Evolutionary conservation across 2,888 invertebrate species (phyloP).

Genomic region (Nephrotoma appendiculata): DNA sequence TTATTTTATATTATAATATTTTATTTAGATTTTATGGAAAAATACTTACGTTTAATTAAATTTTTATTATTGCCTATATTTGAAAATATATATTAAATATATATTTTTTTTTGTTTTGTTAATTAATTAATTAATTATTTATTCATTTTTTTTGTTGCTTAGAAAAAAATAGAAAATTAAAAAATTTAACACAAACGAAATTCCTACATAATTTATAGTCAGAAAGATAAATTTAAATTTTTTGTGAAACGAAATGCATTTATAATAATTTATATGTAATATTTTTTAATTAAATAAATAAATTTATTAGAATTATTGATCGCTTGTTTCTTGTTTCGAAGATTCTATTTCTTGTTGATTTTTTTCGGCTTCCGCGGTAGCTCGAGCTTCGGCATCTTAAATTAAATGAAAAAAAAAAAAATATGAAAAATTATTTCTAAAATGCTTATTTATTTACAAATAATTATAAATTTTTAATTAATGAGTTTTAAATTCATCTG

Average conservation of each 20-base stretch:
- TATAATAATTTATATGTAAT: not conserved
- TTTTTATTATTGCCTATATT: not conserved
- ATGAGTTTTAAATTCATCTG: no score
- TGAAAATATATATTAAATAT: not conserved
- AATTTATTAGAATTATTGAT: constrained; percentile 6
- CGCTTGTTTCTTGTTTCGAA: constrained; percentile 2
- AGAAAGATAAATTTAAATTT: not conserved
- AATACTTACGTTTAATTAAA: not conserved
- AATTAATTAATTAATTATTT: not conserved
- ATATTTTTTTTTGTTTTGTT: not conserved
- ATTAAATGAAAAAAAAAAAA: constrained; percentile 5
- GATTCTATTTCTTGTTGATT: constrained; percentile 3
- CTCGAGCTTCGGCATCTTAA: constrained; percentile 18
- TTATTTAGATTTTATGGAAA: not conserved
- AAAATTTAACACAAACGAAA: not conserved
- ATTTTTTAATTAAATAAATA: not conserved
- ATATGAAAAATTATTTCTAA: not conserved
- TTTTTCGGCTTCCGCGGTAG: constrained; percentile 9
- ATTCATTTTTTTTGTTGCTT: not conserved
- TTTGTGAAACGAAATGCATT: not conserved
- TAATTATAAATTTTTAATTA: no score
- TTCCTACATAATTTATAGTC: not conserved
- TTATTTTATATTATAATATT: not conserved
- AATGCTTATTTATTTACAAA: no score
- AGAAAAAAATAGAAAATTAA: not conserved